Conservation (phyloP, 53 echinoderm and acorn worm species). For the Arbacia lixula region DNA sequence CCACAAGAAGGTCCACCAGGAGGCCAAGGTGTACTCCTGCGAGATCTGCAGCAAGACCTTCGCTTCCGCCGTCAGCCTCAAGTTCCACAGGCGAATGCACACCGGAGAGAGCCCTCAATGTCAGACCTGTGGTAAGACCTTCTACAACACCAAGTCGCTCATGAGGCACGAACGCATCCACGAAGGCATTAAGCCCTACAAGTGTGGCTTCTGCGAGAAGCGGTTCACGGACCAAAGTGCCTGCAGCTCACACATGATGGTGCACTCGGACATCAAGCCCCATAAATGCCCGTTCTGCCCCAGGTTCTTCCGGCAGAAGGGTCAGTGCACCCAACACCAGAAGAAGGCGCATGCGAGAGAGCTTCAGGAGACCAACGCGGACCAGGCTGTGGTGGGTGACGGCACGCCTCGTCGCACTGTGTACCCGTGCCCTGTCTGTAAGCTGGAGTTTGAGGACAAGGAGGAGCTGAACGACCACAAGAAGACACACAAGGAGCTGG, state of each 20-base stretch:
- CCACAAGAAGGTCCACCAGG: neutral
- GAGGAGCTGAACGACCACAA: slow-evolving; percentile 15
- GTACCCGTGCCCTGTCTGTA: neutral
- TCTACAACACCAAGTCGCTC: slow-evolving; percentile 39
- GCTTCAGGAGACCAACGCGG: neutral
- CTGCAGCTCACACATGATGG: neutral
- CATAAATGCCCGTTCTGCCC: slow-evolving; percentile 11
- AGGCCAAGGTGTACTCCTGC: slow-evolving; percentile 55
- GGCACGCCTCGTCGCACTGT: neutral
- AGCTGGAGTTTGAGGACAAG: slow-evolving; percentile 5
- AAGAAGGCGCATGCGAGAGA: neutral
- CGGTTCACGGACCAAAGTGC: slow-evolving; percentile 15
- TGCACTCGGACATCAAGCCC: neutral
- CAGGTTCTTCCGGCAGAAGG: slow-evolving; percentile 8
- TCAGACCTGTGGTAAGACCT: slow-evolving; percentile 56
- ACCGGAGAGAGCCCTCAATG: slow-evolving; percentile 58
- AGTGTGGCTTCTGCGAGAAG: slow-evolving; percentile 21
- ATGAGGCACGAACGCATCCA: slow-evolving; percentile 39
- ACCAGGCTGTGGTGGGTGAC: neutral
- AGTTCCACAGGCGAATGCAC: slow-evolving; percentile 44
- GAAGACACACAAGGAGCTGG: slow-evolving; percentile 2
- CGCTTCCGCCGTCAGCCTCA: slow-evolving; percentile 18
- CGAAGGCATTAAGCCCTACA: slow-evolving; percentile 15
- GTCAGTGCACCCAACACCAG: neutral
- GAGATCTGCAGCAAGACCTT: slow-evolving; percentile 57